Evolutionary conservation across 2,113 vertebrate species (phyloP).

Genomic region (Cyanistes caeruleus): DNA sequence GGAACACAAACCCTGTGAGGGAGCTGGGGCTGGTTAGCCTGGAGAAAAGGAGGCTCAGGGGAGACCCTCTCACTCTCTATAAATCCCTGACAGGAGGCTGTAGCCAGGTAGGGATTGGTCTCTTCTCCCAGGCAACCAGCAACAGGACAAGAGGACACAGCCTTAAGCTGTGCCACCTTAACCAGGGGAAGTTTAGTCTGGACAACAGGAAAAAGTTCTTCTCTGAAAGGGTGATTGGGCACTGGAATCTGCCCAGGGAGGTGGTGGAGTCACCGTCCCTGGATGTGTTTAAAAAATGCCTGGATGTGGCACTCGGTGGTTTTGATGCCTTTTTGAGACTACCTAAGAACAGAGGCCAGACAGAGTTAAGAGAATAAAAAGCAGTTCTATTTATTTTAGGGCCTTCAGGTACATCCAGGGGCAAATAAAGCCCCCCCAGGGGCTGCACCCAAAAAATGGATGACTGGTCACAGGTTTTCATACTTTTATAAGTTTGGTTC

Average conservation of each 20-base stretch:
- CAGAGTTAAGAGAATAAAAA: not conserved
- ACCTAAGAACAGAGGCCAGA: not conserved
- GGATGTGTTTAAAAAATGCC: not conserved
- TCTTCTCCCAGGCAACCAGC: not conserved
- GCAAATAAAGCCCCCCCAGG: not conserved
- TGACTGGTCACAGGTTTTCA: fast-evolving
- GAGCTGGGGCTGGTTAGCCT: not conserved
- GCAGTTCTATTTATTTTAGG: not conserved
- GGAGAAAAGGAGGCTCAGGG: not conserved
- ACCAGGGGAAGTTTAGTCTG: not conserved
- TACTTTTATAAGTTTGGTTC: not conserved
- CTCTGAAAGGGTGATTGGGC: not conserved
- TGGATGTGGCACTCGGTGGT: not conserved
- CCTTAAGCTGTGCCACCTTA: not conserved
- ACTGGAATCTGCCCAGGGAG: not conserved
- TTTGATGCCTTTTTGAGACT: not conserved
- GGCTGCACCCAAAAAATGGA: not conserved
- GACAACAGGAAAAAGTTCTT: not conserved
- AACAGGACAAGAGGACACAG: not conserved
- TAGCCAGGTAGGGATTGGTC: fast-evolving
- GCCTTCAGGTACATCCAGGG: fast-evolving
- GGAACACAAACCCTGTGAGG: not conserved
- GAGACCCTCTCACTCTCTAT: too few relatives aligned
- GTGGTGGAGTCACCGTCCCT: not conserved
- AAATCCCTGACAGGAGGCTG: not conserved